Percentiles rank a stretch among this genome's conserved stretches.
Evolutionary conservation across 92 coral and sea anemone genomes (phyloP).

Genomic region (Phenganax marumi): DNA sequence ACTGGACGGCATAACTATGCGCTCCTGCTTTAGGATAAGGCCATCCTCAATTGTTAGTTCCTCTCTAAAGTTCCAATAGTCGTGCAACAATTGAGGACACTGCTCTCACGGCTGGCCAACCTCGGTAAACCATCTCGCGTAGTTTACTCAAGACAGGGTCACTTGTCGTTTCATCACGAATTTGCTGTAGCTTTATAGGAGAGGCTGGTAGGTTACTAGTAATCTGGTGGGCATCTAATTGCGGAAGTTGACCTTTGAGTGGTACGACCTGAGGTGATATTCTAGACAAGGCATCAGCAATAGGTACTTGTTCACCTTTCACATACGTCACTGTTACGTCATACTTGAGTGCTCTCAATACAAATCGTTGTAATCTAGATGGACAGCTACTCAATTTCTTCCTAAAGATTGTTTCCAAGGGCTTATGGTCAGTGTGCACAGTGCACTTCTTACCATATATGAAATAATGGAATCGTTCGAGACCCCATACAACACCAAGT

Average conservation of each 20-base stretch:
- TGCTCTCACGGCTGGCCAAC: constrained; percentile 45
- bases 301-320: constrained; percentile 54
- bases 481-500: constrained; percentile 57
- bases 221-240: constrained; percentile 46
- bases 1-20: constrained; percentile 46
- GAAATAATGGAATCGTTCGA: constrained; percentile 62
- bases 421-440: constrained; percentile 62
- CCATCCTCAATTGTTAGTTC: constrained; percentile 61
- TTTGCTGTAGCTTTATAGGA: constrained; percentile 55
- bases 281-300: constrained; percentile 58
- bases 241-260: constrained; percentile 42
- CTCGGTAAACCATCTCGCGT: constrained; percentile 35
- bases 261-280: constrained; percentile 49
- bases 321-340: constrained; percentile 57
- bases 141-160: constrained; percentile 39
- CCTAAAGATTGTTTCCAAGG: constrained; percentile 52
- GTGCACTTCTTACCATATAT: constrained; percentile 59
- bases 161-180: constrained; percentile 45
- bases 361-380: constrained; percentile 58
- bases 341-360: constrained; percentile 53
- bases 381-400: constrained; percentile 57
- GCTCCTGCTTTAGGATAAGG: constrained; percentile 46
- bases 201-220: constrained; percentile 57
- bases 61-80: constrained; percentile 69
- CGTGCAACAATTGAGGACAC: constrained; percentile 52